Evolutionary conservation across 2,113 vertebrate species (phyloP).

Genomic region (Parus major): DNA sequence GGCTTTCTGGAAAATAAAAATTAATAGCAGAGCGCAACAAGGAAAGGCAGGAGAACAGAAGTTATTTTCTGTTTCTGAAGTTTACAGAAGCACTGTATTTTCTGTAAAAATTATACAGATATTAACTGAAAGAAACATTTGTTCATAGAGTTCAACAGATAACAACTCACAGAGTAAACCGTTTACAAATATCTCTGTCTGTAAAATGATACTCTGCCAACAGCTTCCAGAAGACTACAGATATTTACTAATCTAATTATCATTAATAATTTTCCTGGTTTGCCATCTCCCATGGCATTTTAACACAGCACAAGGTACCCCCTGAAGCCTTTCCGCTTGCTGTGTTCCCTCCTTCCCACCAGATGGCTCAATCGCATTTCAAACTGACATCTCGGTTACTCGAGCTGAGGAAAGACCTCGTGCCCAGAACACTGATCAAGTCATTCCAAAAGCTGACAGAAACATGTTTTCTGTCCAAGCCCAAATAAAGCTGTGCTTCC

Average conservation of each 20-base stretch:
- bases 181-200: not conserved
- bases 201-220: not conserved
- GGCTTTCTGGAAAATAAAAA: not conserved
- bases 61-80: not conserved
- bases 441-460: not conserved
- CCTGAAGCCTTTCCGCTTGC: not conserved
- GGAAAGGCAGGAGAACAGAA: not conserved
- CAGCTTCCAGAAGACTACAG: not conserved
- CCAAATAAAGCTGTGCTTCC: not conserved
- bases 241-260: not conserved
- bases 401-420: not conserved
- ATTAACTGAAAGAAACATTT: not conserved
- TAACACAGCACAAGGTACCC: not conserved
- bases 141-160: not conserved
- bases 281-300: not conserved
- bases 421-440: not conserved
- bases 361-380: constrained; percentile 61
- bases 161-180: not conserved
- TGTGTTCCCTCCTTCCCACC: constrained; percentile 23
- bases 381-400: not conserved
- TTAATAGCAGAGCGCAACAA: not conserved
- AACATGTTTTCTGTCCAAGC: not conserved
- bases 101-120: not conserved
- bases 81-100: not conserved
- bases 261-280: not conserved